Conservation (phyloP, 2,888 invertebrate species). For the Belgica antarctica region DNA sequence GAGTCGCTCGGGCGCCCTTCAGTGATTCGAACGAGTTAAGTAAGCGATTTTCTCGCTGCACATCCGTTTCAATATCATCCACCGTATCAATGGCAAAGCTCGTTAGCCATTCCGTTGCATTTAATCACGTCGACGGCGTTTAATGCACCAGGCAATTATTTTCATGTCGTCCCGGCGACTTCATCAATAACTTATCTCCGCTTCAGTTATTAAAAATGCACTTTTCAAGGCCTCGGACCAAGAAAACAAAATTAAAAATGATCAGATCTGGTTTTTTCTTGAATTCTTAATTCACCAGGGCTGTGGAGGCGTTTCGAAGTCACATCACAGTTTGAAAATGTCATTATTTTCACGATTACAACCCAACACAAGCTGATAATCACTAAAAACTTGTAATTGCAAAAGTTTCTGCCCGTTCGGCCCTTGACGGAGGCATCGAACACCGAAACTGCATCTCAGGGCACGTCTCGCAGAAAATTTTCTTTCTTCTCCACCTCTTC, state of each 20-base stretch:
- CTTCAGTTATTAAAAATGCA: constrained; percentile 22
- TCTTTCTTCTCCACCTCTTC: background rate
- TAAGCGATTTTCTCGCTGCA: background rate
- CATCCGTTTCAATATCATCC: constrained; percentile 30
- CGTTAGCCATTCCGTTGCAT: constrained; percentile 5
- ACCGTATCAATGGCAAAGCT: constrained; percentile 26
- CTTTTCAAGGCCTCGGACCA: background rate
- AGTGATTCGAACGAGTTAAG: background rate
- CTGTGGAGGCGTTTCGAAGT: no score
- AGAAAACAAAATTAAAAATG: background rate
- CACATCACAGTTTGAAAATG: no score
- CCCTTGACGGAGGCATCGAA: no score
- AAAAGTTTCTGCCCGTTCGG: no score
- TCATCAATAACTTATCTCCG: no score
- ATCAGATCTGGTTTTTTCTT: background rate
- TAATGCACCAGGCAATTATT: background rate
- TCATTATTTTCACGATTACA: no score
- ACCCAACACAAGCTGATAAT: no score
- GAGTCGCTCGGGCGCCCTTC: background rate
- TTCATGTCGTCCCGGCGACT: background rate
- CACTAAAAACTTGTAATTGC: no score
- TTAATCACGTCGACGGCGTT: constrained; percentile 5
- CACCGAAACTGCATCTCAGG: no score
- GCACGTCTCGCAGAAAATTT: no score
- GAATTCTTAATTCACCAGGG: constrained; percentile 22